Evolutionary conservation across 2,797 vertebrate species (phyloP).

Genomic region (Ptychobarbus kaznakovi): DNA sequence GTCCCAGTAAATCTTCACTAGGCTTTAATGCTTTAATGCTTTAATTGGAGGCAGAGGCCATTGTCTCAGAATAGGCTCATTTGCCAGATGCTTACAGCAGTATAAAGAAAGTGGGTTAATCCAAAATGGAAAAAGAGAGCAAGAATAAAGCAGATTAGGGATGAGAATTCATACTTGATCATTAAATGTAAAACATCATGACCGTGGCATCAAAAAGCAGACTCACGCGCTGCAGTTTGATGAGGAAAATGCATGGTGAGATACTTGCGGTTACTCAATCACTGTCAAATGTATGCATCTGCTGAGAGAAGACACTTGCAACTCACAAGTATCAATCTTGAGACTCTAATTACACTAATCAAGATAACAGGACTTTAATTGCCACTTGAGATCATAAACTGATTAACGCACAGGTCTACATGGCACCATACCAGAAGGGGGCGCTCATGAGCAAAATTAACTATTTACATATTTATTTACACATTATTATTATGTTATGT

Average conservation of each 20-base stretch:
- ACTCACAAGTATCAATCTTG: conserved; percentile 63
- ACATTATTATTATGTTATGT: background rate
- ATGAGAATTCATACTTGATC: background rate
- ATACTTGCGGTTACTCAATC: background rate
- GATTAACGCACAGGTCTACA: conserved; percentile 43
- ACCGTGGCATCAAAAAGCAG: background rate
- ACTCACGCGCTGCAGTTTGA: background rate
- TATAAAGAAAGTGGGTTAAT: conserved; percentile 50
- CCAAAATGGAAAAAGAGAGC: conserved; percentile 8
- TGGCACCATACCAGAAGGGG: background rate
- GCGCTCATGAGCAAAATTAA: background rate
- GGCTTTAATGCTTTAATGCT: conserved; percentile 39
- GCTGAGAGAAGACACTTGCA: conserved; percentile 52
- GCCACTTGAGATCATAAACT: conserved; percentile 64
- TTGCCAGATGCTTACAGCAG: conserved; percentile 39
- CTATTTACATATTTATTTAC: background rate
- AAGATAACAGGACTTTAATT: conserved; percentile 73
- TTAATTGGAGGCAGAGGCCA: conserved; percentile 39
- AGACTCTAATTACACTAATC: conserved; percentile 75
- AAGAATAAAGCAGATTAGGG: background rate
- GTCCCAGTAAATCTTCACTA: conserved; percentile 45
- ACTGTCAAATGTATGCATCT: background rate
- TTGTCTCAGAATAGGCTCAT: conserved; percentile 43
- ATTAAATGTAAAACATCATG: conserved; percentile 14
- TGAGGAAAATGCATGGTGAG: background rate